phyloP scores from a whole-genome alignment of 2,113 vertebrate species.

The Lophochroa leadbeateri region DNA sequence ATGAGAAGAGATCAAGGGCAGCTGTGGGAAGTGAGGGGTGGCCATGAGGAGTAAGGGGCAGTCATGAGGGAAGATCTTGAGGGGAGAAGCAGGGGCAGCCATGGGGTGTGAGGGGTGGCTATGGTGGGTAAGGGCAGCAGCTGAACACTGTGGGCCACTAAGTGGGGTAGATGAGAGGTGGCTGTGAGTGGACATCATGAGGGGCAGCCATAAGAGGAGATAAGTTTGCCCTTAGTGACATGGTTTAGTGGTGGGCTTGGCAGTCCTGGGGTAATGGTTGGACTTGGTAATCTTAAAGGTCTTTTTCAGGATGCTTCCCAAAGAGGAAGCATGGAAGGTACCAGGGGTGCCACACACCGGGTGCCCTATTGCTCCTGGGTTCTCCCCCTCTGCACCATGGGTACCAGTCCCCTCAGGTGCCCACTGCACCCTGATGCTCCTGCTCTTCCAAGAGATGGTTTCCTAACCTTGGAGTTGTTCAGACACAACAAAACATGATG shows the following conservation, averaged over 20 bases:
- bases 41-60: too few relatives aligned
- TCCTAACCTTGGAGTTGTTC: neutral
- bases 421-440: neutral
- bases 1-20: neutral
- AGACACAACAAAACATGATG: neutral
- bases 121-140: too few relatives aligned
- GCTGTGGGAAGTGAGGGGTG: too few relatives aligned
- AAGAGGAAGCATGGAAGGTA: neutral
- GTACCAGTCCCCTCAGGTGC: neutral
- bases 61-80: too few relatives aligned
- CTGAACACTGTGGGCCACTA: too few relatives aligned
- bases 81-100: too few relatives aligned
- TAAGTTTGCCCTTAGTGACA: too few relatives aligned
- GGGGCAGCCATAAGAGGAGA: too few relatives aligned
- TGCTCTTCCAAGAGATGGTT: neutral
- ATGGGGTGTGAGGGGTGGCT: too few relatives aligned
- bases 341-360: neutral
- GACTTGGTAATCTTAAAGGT: neutral
- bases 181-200: too few relatives aligned
- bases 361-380: neutral
- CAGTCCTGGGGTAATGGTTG: neutral
- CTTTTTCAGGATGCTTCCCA: neutral
- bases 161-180: too few relatives aligned
- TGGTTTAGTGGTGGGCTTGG: neutral
- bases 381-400: accelerated